These are phyloP conservation scores for Pseudanteris insignis DNA, from an alignment of 2,888 invertebrate genomes.

Conservation along the genomic window DNA sequence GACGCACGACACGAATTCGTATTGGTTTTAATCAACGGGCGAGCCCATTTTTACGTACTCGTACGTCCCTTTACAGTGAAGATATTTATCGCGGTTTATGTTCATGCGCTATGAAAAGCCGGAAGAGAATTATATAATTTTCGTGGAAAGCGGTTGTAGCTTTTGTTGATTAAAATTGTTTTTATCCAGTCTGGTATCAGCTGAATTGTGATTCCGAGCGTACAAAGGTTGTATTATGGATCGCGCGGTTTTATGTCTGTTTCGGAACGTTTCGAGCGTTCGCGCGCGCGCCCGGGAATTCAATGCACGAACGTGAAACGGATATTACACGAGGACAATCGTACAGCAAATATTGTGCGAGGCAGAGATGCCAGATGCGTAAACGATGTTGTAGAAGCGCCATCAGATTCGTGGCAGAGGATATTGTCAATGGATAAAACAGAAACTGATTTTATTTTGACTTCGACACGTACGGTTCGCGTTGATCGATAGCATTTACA, in stretches of 20 bases:
- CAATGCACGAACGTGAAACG: conserved; percentile 46
- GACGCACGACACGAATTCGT: conserved; percentile 4
- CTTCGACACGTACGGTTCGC: conserved; percentile 18
- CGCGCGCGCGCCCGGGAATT: conserved; percentile 38
- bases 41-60: conserved; percentile 21
- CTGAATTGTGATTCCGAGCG: conserved; percentile 40
- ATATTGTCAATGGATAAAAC: conserved; percentile 44
- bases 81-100: conserved; percentile 28
- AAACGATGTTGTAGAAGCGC: conserved; percentile 35
- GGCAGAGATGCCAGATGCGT: conserved; percentile 38
- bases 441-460: conserved; percentile 42
- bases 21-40: conserved; percentile 21
- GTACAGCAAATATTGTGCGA: conserved; percentile 38
- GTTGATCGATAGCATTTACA: conserved; percentile 22
- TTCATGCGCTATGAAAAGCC: conserved; percentile 28
- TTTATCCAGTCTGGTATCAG: conserved; percentile 38
- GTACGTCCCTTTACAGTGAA: conserved; percentile 17
- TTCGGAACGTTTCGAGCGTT: conserved; percentile 35
- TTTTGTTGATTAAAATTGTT: conserved; percentile 44
- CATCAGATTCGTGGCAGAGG: conserved; percentile 40
- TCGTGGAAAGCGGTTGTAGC: conserved; percentile 21
- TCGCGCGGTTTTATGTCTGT: conserved; percentile 45
- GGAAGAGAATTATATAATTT: conserved; percentile 39
- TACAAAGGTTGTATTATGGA: conserved; percentile 46
- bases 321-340: conserved; percentile 43